Evolutionary conservation across 2,113 vertebrate genomes (phyloP).

Genomic region (Axis porcinus): DNA sequence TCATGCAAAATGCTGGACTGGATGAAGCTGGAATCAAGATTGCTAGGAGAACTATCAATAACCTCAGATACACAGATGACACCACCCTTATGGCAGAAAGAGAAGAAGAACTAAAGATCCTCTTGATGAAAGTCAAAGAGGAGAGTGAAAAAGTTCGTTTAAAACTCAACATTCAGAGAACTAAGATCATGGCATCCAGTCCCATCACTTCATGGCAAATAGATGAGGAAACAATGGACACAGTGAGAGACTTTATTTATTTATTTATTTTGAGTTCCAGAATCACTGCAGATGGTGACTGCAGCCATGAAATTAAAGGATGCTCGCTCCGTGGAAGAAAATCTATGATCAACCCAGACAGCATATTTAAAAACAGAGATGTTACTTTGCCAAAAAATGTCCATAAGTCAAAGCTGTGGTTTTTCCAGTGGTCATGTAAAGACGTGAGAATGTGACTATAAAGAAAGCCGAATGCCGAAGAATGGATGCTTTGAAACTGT

Average conservation of each 20-base stretch:
- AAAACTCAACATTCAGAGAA: background rate
- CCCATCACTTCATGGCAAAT: background rate
- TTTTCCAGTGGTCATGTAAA: background rate
- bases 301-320: background rate
- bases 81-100: background rate
- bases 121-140: background rate
- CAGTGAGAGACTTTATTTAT: background rate
- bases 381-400: background rate
- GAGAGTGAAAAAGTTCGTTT: background rate
- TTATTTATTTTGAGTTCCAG: background rate
- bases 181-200: background rate
- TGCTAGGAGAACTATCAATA: background rate
- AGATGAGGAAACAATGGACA: background rate
- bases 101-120: background rate
- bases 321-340: background rate
- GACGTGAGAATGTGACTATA: background rate
- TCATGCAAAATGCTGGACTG: background rate
- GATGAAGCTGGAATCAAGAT: background rate
- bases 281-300: background rate
- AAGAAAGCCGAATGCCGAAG: background rate
- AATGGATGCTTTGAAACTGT: background rate
- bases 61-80: background rate
- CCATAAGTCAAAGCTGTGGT: background rate
- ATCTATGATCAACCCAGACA: background rate
- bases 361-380: background rate